Base-by-base conservation (phyloP, 1,140 invertebrate genomes). In the Dendroctonus valens region DNA sequence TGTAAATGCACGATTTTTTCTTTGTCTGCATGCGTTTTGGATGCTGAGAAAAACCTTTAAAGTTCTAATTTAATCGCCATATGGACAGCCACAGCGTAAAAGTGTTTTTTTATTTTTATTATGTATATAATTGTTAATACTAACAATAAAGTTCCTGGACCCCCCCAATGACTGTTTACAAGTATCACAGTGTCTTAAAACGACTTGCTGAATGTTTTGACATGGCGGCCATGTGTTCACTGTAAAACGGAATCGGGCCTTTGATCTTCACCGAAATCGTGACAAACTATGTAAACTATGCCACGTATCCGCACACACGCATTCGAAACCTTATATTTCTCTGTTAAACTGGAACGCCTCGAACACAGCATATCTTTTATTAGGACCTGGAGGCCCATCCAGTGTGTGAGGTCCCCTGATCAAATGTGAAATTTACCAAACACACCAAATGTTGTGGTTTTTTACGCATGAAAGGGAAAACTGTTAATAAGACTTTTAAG, bases 261-360 rank as follows among this genome's bases (percentile, higher is more conserved):
- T 70, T 70, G 39, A 70, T 70, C 66, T 70, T 65, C 46, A 48
- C 69, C 69, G 69, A 64, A 64, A 67, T 61, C 64, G 58, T 66
- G 69, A 68, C 69, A 70, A 68, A 67, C 65, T 70, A 64, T 63
- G 66, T 70, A 70, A 68, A 70, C 63, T 59, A 68, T 41, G 49
- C 48, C 50, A 52, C 61, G 67, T 68, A 57, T 70, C 64, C 62
- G 63, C 62, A 70, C 49, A 67, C 65, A 70, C 51, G 41, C 59
- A 63, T 51, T 41, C 42, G 65, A 57, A 62, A 66, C 52, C 68
- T 62, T 63, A 69, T 69, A 52, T 55, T n/a, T 65, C 63, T 65
- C 54, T 61, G 39, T 61, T 59, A 61, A 69, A 69, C 63, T 59
- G 53, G 68, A 69, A 54, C 49, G 59, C 7, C 58, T 41, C 37